These are phyloP conservation scores for Prinia subflava DNA, from an alignment of 2,113 vertebrate genomes.

Conservation along the genomic window DNA sequence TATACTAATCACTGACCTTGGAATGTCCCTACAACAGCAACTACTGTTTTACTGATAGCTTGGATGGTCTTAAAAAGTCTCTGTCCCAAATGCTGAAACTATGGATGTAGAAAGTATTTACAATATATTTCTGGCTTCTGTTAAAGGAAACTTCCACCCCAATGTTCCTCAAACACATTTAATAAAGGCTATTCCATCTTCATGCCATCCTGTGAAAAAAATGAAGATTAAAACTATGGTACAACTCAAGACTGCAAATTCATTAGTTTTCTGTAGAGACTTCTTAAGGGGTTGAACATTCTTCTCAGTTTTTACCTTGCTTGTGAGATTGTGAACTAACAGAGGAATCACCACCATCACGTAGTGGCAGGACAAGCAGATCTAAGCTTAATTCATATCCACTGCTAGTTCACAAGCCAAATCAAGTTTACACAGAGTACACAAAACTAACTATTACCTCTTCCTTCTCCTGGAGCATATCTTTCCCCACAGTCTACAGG, in stretches of 20 bases:
- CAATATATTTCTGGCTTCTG: neutral
- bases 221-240: neutral
- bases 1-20: neutral
- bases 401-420: neutral
- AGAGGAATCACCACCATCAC: neutral
- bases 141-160: neutral
- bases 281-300: neutral
- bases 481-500: slow-evolving; percentile 30
- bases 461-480: slow-evolving; percentile 37
- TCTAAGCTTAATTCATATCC: neutral
- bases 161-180: neutral
- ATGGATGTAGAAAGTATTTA: neutral
- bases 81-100: neutral
- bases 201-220: neutral
- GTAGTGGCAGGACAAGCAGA: neutral
- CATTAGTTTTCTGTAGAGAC: neutral
- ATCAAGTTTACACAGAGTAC: neutral
- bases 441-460: slow-evolving; percentile 45
- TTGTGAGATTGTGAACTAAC: neutral
- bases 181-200: neutral
- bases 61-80: neutral
- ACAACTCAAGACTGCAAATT: neutral
- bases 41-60: neutral
- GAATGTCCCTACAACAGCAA: neutral
- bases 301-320: neutral